These are phyloP conservation scores for Trididemnum clinides DNA, from an alignment of 23 tunicate genomes.

Conservation along the genomic window DNA sequence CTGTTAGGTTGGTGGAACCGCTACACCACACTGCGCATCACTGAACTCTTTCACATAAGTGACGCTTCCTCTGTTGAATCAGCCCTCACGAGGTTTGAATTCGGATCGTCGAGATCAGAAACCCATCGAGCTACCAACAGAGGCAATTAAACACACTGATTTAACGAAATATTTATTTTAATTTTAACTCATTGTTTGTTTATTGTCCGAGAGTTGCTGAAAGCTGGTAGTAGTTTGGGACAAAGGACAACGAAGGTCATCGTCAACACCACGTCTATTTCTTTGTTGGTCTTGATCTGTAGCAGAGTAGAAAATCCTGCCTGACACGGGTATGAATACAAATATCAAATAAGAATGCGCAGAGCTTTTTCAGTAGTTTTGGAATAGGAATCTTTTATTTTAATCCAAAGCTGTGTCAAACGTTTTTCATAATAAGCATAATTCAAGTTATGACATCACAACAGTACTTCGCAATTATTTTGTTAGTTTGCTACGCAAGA, in stretches of 20 bases:
- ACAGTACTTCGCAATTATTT: too few species aligned
- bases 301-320: constrained; percentile 45
- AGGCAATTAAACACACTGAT: background rate
- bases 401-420: constrained; percentile 32
- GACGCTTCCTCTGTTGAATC: background rate
- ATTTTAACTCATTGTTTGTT: constrained; percentile 3
- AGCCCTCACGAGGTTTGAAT: background rate
- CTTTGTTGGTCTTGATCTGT: constrained; percentile 34
- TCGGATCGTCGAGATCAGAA: background rate
- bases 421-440: constrained; percentile 15
- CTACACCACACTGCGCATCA: background rate
- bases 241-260: constrained; percentile 42
- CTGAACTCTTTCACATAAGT: background rate
- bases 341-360: constrained; percentile 16
- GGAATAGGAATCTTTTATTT: constrained; percentile 26
- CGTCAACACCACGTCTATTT: constrained; percentile 29
- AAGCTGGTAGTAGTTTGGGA: constrained; percentile 26
- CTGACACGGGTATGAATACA: constrained; percentile 47
- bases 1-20: background rate
- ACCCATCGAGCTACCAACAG: background rate
- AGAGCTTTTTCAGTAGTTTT: constrained; percentile 22
- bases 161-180: constrained; percentile 1
- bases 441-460: too few species aligned
- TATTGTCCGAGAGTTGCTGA: constrained; percentile 14
- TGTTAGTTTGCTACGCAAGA: too few species aligned